Base-by-base conservation (phyloP, 1,140 invertebrate genomes). In the Semibalanus balanoides region DNA sequence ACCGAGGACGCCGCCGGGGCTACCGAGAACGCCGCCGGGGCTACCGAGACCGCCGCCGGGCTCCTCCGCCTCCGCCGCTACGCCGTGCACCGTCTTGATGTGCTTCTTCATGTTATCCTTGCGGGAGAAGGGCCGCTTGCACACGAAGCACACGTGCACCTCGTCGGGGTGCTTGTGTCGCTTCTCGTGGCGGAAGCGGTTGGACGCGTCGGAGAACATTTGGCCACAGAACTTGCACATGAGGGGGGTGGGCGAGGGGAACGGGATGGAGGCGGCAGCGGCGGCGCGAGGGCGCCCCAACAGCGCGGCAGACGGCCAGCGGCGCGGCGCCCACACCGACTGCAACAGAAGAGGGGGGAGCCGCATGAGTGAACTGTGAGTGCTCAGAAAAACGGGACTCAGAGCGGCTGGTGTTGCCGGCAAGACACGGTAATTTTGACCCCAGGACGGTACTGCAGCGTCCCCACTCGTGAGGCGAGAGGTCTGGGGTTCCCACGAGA, bases 21-120 rank as follows among this genome's bases (percentile, higher is more conserved):
- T n/a, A n/a, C n/a, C n/a, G n/a, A n/a, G n/a, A n/a, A n/a, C 70
- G 70, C 29, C 29, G 70, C 70, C 29, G 29, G 22, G 29, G 29
- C 70, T 29, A 72, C 70, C 70, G 28, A 17, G 70, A 29, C 22
- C 70, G 70, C n/a, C 28, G 19, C 29, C 29, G 25, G 29, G 70
- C 28, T 72, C 28, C 70, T 72, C 70, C 29, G n/a, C 28, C 3
- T 72, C 70, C 29, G 70, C 70, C 22, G 70, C 22, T 9, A 72
- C 70, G 28, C 70, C 70, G 28, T 72, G 70, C n/a, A 72, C 70
- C 29, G 70, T 72, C 29, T 72, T 72, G 28, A 72, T 30, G 70
- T 72, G 70, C 29, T 72, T 72, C 70, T 72, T 72, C 70, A 72
- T 72, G 70, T 72, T 72, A 27, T 72, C 70, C 70, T 72, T 72